Conservation (phyloP, 2,113 vertebrate species). For the Sinocyclocheilus anophthalmus region DNA sequence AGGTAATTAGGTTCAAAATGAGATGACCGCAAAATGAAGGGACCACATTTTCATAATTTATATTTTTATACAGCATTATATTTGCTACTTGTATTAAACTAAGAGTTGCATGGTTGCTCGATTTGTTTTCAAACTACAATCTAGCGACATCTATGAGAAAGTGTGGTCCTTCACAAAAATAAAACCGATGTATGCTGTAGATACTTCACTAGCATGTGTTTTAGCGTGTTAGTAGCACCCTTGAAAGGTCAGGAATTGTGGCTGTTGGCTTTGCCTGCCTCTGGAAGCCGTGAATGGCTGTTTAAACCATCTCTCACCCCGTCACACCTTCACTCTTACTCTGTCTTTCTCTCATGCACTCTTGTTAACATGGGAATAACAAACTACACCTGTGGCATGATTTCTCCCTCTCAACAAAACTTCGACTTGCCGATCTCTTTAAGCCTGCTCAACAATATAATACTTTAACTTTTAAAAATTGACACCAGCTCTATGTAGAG, state of each 20-base stretch:
- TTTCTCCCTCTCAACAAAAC: constrained; percentile 68
- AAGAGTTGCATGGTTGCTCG: neutral
- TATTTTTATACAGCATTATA: too few species aligned
- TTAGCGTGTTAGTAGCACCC: constrained; percentile 82
- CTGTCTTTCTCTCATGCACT: constrained; percentile 91
- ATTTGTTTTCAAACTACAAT: neutral
- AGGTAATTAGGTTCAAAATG: constrained; percentile 41
- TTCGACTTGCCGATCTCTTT: constrained; percentile 84
- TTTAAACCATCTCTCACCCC: constrained; percentile 81
- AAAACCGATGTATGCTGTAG: constrained; percentile 43
- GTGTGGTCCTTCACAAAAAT: constrained; percentile 57
- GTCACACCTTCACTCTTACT: constrained; percentile 77
- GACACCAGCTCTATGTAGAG: constrained; percentile 76
- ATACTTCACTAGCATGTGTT: constrained; percentile 80
- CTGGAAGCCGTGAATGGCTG: constrained; percentile 88
- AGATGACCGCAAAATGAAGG: constrained; percentile 35
- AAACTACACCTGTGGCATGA: constrained; percentile 89
- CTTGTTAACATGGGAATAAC: constrained; percentile 74
- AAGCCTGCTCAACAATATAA: constrained; percentile 79
- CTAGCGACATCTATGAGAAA: constrained; percentile 43
- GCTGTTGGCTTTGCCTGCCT: constrained; percentile 94
- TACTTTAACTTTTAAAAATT: constrained; percentile 64
- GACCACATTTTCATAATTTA: constrained; percentile 54
- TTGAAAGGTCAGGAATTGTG: constrained; percentile 81
- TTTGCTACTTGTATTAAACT: constrained; percentile 37